A percentile compares a stretch with the other conserved stretches of the same genome.
Conservation (phyloP, 2,888 invertebrate species). For the Catocala nupta region DNA sequence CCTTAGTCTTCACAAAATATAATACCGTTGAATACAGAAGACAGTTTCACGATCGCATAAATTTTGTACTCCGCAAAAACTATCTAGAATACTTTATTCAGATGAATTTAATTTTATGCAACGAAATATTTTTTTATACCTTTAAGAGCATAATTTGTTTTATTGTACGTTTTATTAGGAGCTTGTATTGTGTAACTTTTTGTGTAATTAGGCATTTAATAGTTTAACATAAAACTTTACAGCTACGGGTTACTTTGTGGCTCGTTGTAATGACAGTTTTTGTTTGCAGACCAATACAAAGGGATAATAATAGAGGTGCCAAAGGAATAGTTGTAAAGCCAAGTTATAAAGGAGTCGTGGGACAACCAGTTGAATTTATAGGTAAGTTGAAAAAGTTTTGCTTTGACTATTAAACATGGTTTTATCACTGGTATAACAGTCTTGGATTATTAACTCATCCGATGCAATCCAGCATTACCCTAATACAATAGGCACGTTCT, state of each 20-base stretch:
- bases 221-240: conserved; percentile 18
- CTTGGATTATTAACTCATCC: no score
- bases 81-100: conserved; percentile 40
- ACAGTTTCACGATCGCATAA: conserved; percentile 57
- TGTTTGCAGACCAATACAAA: conserved; percentile 81
- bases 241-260: conserved; percentile 23
- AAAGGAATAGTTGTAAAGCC: conserved; percentile 94
- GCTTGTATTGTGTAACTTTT: conserved; percentile 32
- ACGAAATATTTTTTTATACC: conserved; percentile 5
- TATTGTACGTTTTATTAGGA: conserved; percentile 28
- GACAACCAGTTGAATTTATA: conserved; percentile 98
- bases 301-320: conserved; percentile 92
- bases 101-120: conserved; percentile 45
- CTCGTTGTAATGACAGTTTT: conserved; percentile 40
- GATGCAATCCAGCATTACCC: no score
- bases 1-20: conserved; percentile 48
- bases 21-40: conserved; percentile 52
- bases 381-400: conserved; percentile 86
- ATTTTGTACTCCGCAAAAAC: conserved; percentile 50
- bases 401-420: background rate
- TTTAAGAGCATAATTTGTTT: conserved; percentile 1
- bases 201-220: conserved; percentile 28
- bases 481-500: no score
- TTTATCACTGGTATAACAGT: no score
- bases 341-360: conserved; percentile 92